Base-by-base conservation (phyloP, 1,140 invertebrate genomes). In the Dreissena rostriformis region DNA sequence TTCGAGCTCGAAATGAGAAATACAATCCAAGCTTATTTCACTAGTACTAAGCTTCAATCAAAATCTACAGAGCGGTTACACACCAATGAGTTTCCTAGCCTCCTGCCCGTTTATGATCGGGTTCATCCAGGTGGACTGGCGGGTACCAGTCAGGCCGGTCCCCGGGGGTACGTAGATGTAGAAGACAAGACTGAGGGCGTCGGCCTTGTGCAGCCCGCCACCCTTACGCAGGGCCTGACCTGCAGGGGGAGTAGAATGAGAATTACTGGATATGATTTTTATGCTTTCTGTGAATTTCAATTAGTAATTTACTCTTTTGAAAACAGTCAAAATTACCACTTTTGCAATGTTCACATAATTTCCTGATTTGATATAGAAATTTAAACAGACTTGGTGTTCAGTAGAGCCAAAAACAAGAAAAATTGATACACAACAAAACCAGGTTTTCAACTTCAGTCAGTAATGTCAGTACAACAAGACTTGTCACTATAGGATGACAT, bases 71-170 rank as follows among this genome's bases (percentile, higher is more conserved):
- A 26, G 53, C 14, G 15, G 22, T 26, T 29, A 15, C 76, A n/a
- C 70, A 93, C 92, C 93, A 83, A 92, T 86, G 5, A 93, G 74
- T 86, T 92, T 92, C 39, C 86, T 87, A 1, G 92, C 93, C 67
- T 93, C 93, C 70, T 91, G 86, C 10, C 93, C 93, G 85, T 92
- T 90, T 29, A 93, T 92, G 63, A 93, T 92, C 11, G 93, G 93
- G 66, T 91, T 92, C 83, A 93, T 90, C 93, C 93, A 93, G 2
- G 92, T 93, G 8, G 92, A 93, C 77, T 89, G 88, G 29, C 93
- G 84, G 0, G 85, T 88, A 29, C 87, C 85, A 0, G 82, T 61
- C 10, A 93, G 81, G 10, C 90, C 90, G 0, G 91, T 88, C 15
- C 88, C 92, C 65, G 75, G 81, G 0, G 93, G 92, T 29, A 88